Base-by-base conservation (phyloP, 2,797 vertebrate species). In the Trachops cirrhosus region DNA sequence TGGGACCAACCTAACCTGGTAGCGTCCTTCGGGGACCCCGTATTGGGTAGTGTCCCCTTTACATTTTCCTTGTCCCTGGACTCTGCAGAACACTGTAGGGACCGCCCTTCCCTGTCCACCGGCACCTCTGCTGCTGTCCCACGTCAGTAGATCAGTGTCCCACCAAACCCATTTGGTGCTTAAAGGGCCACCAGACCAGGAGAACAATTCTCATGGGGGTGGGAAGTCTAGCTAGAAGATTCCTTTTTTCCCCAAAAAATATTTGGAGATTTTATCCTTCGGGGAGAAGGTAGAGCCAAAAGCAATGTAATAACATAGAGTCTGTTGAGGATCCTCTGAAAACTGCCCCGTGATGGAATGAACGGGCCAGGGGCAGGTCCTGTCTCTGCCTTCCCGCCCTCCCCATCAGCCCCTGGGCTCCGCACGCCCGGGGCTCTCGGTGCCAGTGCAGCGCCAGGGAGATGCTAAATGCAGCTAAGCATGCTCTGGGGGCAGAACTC, bases 71-170 rank as follows among this genome's bases (percentile, higher is more conserved):
- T 34, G 32, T 73, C n/a, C 64, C 26, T 79, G 24, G 52, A 52
- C 54, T 46, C 18, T 57, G 22, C 32, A 2, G 8, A 18, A 1
- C n/a, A 5, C 18, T 32, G 12, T 14, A 2, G 15, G 39, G 46
- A 54, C 44, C 7, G 0, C 6, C 48, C 14, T 52, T 71, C 29
- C 26, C 50, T 0, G 0, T 52, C 41, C 68, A 0, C 34, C 4
- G 2, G 24, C 29, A 4, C n/a, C 21, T 32, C 44, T 15, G 26
- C 32, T 57, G 44, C 29, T 8, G 5, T 59, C 5, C 0, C 1
- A 1, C 32, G 37, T 70, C 64, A 68, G 41, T 44, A 78, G 5
- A 16, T 57, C 41, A 62, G 5, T 9, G 22, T 21, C 24, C 34
- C 18, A 2, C n/a, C 1, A 1, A 10, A 62, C 44, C 68, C 16